Percentiles rank a stretch among this genome's conserved stretches.
These are phyloP conservation scores for Diceros bicornis DNA, from an alignment of 2,797 vertebrate species.

Conservation along the genomic window DNA sequence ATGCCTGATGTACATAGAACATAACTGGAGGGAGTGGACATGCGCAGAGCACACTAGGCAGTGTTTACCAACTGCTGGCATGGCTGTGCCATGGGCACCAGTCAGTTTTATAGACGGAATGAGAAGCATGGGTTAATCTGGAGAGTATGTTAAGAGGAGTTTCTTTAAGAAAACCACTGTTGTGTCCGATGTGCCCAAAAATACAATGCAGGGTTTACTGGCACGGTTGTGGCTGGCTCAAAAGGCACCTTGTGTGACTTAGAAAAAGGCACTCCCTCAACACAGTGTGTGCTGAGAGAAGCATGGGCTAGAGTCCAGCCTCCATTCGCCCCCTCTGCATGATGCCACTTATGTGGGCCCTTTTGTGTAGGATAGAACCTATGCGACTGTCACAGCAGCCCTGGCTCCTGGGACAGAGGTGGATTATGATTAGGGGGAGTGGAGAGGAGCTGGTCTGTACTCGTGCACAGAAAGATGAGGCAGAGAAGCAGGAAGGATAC, in stretches of 20 bases:
- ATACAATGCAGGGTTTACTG: neutral
- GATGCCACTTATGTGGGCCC: neutral
- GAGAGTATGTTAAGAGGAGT: neutral
- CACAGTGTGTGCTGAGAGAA: neutral
- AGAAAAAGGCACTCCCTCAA: neutral
- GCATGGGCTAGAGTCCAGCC: neutral
- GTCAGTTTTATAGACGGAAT: neutral
- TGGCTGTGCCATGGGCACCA: neutral
- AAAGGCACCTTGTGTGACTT: neutral
- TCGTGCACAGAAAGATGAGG: neutral
- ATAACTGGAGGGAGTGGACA: neutral
- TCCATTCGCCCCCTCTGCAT: neutral
- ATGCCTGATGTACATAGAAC: neutral
- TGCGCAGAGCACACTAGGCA: neutral
- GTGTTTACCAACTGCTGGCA: neutral
- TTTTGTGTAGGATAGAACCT: neutral
- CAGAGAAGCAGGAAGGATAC: neutral
- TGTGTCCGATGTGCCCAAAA: neutral
- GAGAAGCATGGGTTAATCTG: neutral
- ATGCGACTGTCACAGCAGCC: neutral
- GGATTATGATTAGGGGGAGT: neutral
- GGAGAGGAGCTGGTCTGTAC: neutral
- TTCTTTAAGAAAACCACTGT: neutral
- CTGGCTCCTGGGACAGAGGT: neutral
- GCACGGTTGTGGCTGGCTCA: neutral